These are phyloP conservation scores for Colostygia pectinataria DNA, from an alignment of 2,888 invertebrate genomes.

Conservation along the genomic window DNA sequence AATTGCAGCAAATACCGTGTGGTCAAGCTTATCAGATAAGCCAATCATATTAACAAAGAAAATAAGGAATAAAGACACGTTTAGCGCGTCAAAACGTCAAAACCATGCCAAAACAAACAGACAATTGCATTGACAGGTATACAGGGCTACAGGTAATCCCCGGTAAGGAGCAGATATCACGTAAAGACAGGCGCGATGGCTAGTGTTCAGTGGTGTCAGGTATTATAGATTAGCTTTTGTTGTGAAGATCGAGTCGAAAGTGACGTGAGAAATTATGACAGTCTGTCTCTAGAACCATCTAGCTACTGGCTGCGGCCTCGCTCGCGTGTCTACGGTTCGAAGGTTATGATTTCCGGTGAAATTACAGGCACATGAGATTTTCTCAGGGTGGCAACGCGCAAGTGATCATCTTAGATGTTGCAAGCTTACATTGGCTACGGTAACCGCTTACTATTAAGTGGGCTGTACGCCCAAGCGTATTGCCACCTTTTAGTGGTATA, in stretches of 20 bases:
- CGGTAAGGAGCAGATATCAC: slow-evolving; percentile 44
- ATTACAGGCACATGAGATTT: too few species aligned
- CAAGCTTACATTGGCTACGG: too few species aligned
- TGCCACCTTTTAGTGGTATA: too few species aligned
- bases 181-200: slow-evolving; percentile 40
- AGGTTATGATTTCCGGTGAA: too few species aligned
- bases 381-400: too few species aligned
- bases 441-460: too few species aligned
- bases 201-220: slow-evolving; percentile 19
- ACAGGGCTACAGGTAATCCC: slow-evolving; percentile 32
- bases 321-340: too few species aligned
- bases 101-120: slow-evolving; percentile 27
- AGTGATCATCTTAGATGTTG: too few species aligned
- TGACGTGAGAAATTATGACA: slow-evolving; percentile 60
- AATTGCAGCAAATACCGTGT: background rate
- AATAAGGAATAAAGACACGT: slow-evolving; percentile 24
- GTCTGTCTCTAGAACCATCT: slow-evolving; percentile 3
- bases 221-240: slow-evolving; percentile 28
- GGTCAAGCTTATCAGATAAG: slow-evolving; percentile 16
- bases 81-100: slow-evolving; percentile 34
- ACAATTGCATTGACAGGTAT: slow-evolving; percentile 31
- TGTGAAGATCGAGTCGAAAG: slow-evolving; percentile 62
- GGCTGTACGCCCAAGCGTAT: too few species aligned
- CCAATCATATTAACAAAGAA: slow-evolving; percentile 22
- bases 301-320: too few species aligned